Conservation (phyloP, 2,113 vertebrate genomes). For the Antechinus flavipes region DNA sequence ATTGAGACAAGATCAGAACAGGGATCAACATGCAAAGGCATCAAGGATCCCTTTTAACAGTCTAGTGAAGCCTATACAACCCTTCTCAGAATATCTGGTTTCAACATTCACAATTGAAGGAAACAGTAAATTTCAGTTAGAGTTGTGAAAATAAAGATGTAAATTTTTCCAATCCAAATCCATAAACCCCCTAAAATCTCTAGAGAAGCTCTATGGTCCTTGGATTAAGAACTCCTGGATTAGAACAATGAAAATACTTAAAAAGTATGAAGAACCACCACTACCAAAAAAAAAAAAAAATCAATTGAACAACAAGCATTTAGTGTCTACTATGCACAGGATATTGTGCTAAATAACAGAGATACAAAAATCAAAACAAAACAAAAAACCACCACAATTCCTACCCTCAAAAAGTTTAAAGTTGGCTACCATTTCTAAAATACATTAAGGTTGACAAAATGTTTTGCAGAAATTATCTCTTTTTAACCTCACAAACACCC, state of each 20-base stretch:
- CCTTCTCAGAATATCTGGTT: not conserved
- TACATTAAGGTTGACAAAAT: not conserved
- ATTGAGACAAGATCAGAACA: not conserved
- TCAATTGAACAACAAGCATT: not conserved
- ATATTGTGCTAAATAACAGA: not conserved
- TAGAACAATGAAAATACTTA: not conserved
- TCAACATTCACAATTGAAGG: not conserved
- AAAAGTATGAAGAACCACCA: not conserved
- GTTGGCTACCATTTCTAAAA: not conserved
- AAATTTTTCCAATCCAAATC: not conserved
- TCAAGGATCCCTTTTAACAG: not conserved
- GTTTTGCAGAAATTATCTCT: not conserved
- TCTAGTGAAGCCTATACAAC: not conserved
- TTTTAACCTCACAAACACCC: not conserved
- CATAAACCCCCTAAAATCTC: not conserved
- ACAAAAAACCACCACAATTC: not conserved
- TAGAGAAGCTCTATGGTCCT: not conserved
- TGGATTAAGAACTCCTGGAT: not conserved
- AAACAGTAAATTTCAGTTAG: not conserved
- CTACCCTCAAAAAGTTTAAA: not conserved
- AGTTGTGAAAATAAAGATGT: not conserved
- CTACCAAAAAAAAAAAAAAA: not conserved
- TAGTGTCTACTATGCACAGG: not conserved
- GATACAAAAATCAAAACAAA: not conserved
- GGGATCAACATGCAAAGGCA: not conserved